Evolutionary conservation across 2,888 invertebrate species (phyloP).

Genomic region (Heliconius cydno): DNA sequence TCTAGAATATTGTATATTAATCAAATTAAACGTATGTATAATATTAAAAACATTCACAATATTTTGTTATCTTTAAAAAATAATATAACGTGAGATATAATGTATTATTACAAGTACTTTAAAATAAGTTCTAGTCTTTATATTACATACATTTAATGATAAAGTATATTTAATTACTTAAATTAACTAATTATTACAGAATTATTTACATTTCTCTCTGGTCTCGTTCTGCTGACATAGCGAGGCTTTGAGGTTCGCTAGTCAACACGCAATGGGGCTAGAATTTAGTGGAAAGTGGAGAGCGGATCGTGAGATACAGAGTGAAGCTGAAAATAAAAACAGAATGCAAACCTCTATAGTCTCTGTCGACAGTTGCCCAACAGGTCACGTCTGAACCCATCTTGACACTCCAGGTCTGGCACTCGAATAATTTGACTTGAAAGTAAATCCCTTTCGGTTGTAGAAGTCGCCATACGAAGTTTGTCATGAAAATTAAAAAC

Average conservation of each 20-base stretch:
- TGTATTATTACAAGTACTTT: not conserved
- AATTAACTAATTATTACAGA: not conserved
- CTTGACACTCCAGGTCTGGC: conserved; percentile 62
- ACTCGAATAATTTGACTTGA: conserved; percentile 67
- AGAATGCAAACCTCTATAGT: conserved; percentile 56
- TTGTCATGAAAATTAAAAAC: conserved; percentile 65
- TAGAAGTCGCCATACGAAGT: conserved; percentile 54
- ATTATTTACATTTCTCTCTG: too few species aligned
- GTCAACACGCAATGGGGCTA: too few species aligned
- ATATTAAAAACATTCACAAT: not conserved
- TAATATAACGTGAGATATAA: not conserved
- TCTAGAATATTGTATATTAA: conserved; percentile 14
- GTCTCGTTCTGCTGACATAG: too few species aligned
- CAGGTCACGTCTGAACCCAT: conserved; percentile 60
- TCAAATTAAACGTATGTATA: not conserved
- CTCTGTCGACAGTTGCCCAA: conserved; percentile 61
- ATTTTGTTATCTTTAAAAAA: not conserved
- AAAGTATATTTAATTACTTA: not conserved
- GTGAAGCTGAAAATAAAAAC: not conserved
- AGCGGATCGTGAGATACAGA: too few species aligned
- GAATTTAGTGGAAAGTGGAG: too few species aligned
- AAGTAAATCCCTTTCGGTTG: conserved; percentile 50
- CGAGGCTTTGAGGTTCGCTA: too few species aligned
- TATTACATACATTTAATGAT: not conserved
- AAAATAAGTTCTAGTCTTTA: not conserved